These are phyloP conservation scores for Holothuria leucospilota DNA, from an alignment of 53 echinoderm and acorn worm genomes.

Conservation along the genomic window DNA sequence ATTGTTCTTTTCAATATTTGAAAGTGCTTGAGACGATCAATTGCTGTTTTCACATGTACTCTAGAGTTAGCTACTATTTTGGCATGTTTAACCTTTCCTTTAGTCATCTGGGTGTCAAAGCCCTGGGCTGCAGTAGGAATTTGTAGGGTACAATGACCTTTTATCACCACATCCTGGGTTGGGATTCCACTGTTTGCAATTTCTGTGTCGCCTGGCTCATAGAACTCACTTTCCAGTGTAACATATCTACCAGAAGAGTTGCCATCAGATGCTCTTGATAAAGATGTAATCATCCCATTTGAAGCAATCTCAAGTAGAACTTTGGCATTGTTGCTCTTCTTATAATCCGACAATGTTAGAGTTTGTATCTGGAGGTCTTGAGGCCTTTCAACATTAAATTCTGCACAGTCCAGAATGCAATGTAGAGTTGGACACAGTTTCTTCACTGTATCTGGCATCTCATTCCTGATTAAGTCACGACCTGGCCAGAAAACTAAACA, in stretches of 20 bases:
- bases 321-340: too few species aligned
- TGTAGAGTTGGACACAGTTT: conserved; percentile 24
- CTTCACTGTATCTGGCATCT: conserved; percentile 19
- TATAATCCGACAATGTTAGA: too few species aligned
- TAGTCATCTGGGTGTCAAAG: too few species aligned
- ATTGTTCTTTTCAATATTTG: conserved; percentile 47
- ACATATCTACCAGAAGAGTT: conserved; percentile 53
- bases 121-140: too few species aligned
- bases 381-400: conserved; percentile 6
- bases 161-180: neutral
- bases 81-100: conserved; percentile 37
- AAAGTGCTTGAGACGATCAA: conserved; percentile 63
- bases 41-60: conserved; percentile 61
- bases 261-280: conserved; percentile 47
- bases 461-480: neutral
- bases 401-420: conserved; percentile 68
- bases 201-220: conserved; percentile 54
- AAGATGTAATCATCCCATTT: conserved; percentile 64
- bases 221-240: conserved; percentile 48
- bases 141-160: too few species aligned
- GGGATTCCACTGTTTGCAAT: conserved; percentile 59
- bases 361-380: too few species aligned
- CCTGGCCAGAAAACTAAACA: conserved; percentile 48
- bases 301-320: conserved; percentile 66
- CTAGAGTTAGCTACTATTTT: conserved; percentile 54